Evolutionary conservation across 2,888 invertebrate species (phyloP).

Genomic region (Erpobdella octoculata): DNA sequence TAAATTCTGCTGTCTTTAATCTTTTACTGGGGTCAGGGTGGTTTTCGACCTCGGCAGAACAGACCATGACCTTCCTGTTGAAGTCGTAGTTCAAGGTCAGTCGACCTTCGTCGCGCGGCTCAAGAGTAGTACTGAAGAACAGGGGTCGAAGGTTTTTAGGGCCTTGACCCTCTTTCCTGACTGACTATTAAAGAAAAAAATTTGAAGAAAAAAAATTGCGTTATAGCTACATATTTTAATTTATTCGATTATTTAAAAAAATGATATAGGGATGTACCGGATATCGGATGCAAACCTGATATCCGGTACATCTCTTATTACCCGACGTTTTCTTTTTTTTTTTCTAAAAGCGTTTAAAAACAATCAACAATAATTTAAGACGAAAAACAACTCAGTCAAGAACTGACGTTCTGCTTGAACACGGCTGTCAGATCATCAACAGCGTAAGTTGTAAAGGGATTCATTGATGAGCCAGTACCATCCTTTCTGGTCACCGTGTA

Average conservation of each 20-base stretch:
- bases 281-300: no score
- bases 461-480: not conserved
- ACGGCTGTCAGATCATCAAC: not conserved
- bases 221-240: no score
- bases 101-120: not conserved
- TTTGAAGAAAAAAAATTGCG: no score
- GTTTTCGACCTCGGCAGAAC: not conserved
- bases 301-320: no score
- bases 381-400: not conserved
- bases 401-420: not conserved
- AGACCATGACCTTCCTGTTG: not conserved
- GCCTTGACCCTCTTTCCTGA: no score
- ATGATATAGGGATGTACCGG: no score
- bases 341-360: not conserved
- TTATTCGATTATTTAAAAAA: no score
- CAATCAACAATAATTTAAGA: not conserved
- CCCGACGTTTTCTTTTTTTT: no score
- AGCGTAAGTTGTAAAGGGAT: no score
- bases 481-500: not conserved
- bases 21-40: not conserved
- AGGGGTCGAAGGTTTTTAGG: no score
- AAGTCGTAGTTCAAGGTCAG: not conserved
- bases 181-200: no score
- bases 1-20: slow-evolving; percentile 5
- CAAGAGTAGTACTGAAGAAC: no score